phyloP scores from a whole-genome alignment of 2,888 invertebrate genomes.

The Deilephila elpenor region DNA sequence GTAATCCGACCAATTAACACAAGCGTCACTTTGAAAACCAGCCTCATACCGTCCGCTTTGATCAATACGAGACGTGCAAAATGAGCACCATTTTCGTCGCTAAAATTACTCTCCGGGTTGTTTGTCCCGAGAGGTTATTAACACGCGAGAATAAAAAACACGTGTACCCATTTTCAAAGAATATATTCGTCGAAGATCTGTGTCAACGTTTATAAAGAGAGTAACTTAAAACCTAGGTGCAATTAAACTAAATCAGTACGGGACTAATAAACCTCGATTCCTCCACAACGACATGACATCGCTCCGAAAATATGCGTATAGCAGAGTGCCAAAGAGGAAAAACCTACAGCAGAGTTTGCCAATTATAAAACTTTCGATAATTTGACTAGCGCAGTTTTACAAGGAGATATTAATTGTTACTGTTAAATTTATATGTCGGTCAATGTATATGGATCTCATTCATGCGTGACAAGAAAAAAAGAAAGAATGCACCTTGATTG shows the following conservation, averaged over 20 bases:
- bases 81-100: constrained; percentile 69
- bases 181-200: constrained; percentile 62
- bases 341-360: constrained; percentile 10
- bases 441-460: constrained; percentile 35
- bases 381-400: constrained; percentile 29
- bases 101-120: constrained; percentile 62
- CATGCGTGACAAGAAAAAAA: constrained; percentile 30
- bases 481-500: constrained; percentile 39
- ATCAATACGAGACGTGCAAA: constrained; percentile 67
- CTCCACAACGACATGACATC: not conserved
- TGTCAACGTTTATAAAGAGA: constrained; percentile 63
- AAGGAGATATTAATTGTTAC: constrained; percentile 30
- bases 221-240: constrained; percentile 64
- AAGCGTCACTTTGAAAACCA: constrained; percentile 68
- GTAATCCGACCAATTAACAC: constrained; percentile 76
- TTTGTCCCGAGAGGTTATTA: constrained; percentile 69
- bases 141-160: constrained; percentile 55
- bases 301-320: not conserved
- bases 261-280: constrained; percentile 57
- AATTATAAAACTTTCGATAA: constrained; percentile 34
- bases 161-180: constrained; percentile 58
- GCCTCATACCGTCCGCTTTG: constrained; percentile 65
- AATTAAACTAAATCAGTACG: constrained; percentile 63
- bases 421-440: constrained; percentile 30
- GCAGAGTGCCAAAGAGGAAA: constrained; percentile 4